Evolutionary conservation across 35 echinoderm and acorn worm species (phyloP).

Genomic region (Heliocidaris erythrogramma): DNA sequence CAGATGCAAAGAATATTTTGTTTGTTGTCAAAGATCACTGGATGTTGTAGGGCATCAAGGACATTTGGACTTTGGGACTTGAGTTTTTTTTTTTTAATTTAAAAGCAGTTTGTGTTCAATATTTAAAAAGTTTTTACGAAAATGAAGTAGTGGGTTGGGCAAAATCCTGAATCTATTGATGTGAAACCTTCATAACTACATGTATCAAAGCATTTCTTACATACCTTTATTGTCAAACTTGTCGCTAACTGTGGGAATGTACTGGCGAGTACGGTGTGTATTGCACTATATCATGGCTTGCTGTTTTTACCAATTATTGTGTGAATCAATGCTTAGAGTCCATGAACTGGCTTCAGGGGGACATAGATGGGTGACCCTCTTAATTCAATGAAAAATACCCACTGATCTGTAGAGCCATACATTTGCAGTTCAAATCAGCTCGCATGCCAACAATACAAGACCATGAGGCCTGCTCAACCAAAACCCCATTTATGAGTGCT

Average conservation of each 20-base stretch:
- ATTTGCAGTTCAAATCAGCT: not conserved
- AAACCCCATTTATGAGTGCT: not conserved
- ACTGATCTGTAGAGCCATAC: not conserved
- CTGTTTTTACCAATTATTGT: too few relatives aligned
- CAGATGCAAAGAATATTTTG: too few relatives aligned
- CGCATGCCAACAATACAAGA: not conserved
- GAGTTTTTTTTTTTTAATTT: too few relatives aligned
- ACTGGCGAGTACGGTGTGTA: too few relatives aligned
- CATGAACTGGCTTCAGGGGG: not conserved
- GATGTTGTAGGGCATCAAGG: too few relatives aligned
- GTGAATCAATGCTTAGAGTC: not conserved
- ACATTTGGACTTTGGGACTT: too few relatives aligned
- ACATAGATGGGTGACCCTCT: not conserved
- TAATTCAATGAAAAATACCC: not conserved
- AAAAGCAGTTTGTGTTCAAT: too few relatives aligned
- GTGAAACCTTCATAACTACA: not conserved
- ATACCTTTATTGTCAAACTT: not conserved
- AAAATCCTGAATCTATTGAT: not conserved
- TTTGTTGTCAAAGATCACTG: too few relatives aligned
- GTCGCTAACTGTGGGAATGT: not conserved
- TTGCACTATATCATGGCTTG: too few relatives aligned
- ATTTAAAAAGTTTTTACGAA: not conserved
- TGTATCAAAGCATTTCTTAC: not conserved
- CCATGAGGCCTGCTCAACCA: not conserved
- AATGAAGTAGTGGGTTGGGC: not conserved